Evolutionary conservation across 2,113 vertebrate species (phyloP).

Genomic region (Myiozetetes cayanensis): DNA sequence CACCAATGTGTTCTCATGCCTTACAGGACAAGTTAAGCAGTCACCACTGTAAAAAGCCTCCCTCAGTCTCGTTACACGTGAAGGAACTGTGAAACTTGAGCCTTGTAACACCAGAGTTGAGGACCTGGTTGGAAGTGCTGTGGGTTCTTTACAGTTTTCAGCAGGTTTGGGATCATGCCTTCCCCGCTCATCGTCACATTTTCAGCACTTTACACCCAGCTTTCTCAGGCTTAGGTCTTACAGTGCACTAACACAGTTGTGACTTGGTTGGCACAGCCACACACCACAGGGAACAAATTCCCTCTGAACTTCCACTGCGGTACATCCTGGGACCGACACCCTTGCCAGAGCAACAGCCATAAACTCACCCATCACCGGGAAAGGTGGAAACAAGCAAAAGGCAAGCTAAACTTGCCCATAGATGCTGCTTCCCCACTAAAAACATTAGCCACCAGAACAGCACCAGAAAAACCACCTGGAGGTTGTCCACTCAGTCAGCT

Average conservation of each 20-base stretch:
- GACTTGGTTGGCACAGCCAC: not conserved
- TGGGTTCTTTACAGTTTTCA: not conserved
- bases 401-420: not conserved
- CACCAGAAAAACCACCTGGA: not conserved
- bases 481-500: not conserved
- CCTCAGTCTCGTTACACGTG: not conserved
- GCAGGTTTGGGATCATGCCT: not conserved
- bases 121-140: not conserved
- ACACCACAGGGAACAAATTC: accelerated
- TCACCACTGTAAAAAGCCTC: not conserved
- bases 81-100: not conserved
- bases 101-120: not conserved
- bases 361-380: not conserved
- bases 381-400: not conserved
- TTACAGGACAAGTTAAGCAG: slow-evolving; percentile 14
- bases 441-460: not conserved
- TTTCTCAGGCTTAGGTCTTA: not conserved
- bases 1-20: not conserved
- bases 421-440: accelerated
- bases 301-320: not conserved
- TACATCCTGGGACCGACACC: not conserved
- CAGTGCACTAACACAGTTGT: not conserved
- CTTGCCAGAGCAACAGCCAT: not conserved
- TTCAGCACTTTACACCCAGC: not conserved
- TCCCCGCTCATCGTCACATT: not conserved